phyloP scores from a whole-genome alignment of 2,113 vertebrate genomes.

The Pollimyrus isidori region DNA sequence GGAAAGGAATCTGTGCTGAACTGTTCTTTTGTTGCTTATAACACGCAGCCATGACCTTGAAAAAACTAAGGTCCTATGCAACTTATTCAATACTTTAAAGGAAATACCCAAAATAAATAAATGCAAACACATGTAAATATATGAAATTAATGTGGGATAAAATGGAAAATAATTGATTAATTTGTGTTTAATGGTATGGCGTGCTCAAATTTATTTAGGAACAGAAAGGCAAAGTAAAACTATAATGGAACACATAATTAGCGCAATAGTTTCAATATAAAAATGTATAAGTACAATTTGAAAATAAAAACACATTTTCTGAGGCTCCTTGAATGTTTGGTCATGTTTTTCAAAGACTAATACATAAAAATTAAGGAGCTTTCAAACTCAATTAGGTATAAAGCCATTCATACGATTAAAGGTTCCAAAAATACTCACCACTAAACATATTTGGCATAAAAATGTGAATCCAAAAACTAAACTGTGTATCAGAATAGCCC shows the following conservation, averaged over 20 bases:
- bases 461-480: background rate
- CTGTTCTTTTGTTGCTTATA: background rate
- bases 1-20: background rate
- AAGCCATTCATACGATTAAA: background rate
- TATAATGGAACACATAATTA: background rate
- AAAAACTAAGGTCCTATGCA: background rate
- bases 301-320: background rate
- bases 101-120: background rate
- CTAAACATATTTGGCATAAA: background rate
- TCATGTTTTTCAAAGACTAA: background rate
- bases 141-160: background rate
- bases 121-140: background rate
- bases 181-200: background rate
- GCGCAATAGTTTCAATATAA: background rate
- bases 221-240: background rate
- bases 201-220: background rate
- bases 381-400: background rate
- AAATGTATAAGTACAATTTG: background rate
- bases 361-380: background rate
- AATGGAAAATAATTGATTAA: background rate
- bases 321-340: background rate
- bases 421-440: background rate
- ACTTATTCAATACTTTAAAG: background rate
- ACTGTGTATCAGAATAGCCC: background rate
- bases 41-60: background rate